Percentiles rank a stretch among this genome's conserved stretches.
Conservation (phyloP, 2,797 vertebrate species). For the Dallia pectoralis region DNA sequence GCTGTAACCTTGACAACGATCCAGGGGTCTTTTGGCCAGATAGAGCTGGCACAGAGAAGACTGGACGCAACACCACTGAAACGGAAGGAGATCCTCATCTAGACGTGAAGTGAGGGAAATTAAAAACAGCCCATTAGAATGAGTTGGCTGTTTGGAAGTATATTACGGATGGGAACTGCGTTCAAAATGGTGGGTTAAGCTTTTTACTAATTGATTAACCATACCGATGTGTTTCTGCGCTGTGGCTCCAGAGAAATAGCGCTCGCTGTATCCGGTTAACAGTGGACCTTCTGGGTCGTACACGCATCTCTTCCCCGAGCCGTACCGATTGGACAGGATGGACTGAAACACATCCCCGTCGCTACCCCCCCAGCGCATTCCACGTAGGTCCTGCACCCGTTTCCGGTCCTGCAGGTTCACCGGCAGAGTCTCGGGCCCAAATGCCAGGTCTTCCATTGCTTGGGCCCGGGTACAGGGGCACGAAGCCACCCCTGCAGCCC, state of each 20-base stretch:
- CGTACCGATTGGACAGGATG: constrained; percentile 66
- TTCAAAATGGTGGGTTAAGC: background rate
- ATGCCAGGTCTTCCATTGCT: constrained; percentile 70
- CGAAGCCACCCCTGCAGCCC: constrained; percentile 59
- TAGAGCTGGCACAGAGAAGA: constrained; percentile 75
- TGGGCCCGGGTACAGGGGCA: constrained; percentile 78
- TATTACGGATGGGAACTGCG: background rate
- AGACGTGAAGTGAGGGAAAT: background rate
- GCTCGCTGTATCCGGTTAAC: constrained; percentile 75
- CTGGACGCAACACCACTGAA: constrained; percentile 80
- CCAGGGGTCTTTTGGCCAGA: constrained; percentile 74
- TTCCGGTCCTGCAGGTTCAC: constrained; percentile 38
- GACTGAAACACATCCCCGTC: constrained; percentile 67
- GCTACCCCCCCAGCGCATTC: constrained; percentile 65
- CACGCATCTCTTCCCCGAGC: constrained; percentile 75
- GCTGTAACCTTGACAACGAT: constrained; percentile 74
- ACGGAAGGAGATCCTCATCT: constrained; percentile 81
- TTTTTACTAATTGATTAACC: background rate
- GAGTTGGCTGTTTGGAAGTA: background rate
- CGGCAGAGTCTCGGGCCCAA: constrained; percentile 63
- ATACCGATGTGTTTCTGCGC: constrained; percentile 75
- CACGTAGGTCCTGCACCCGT: constrained; percentile 50
- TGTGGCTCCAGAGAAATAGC: constrained; percentile 65
- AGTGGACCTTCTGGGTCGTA: constrained; percentile 77
- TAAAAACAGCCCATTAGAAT: background rate